These are phyloP conservation scores for Cygnus olor DNA, from an alignment of 2,797 vertebrate genomes.

Conservation along the genomic window DNA sequence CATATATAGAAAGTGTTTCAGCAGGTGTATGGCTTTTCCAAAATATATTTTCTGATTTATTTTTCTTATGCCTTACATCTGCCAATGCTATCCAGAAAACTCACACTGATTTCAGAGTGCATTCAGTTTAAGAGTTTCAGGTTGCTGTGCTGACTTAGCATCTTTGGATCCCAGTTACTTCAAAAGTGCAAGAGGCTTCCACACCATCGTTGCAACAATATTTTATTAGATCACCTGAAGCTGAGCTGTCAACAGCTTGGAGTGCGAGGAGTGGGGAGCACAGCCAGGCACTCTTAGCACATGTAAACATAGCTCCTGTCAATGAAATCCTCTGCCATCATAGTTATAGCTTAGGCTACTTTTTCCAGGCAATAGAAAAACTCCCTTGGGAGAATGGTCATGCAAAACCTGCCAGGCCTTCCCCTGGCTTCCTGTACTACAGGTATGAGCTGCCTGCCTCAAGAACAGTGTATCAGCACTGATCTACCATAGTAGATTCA, in stretches of 20 bases:
- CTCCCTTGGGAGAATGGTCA: not conserved
- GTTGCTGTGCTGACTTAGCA: not conserved
- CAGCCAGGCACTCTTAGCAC: not conserved
- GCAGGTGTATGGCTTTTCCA: not conserved
- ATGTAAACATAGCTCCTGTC: not conserved
- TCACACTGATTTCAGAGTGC: not conserved
- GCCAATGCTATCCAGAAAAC: not conserved
- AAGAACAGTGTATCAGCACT: not conserved
- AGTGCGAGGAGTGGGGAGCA: not conserved
- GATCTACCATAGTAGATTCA: not conserved
- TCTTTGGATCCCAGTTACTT: not conserved
- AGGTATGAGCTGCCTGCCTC: not conserved
- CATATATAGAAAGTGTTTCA: not conserved
- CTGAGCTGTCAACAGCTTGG: not conserved
- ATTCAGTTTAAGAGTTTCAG: not conserved
- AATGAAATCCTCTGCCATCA: not conserved
- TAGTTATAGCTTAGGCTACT: not conserved
- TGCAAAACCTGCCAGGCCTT: not conserved
- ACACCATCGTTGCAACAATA: not conserved
- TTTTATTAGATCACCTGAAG: not conserved
- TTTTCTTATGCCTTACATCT: not conserved
- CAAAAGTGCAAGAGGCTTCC: not conserved
- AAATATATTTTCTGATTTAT: not conserved
- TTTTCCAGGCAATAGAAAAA: not conserved
- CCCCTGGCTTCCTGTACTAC: not conserved